Conservation (phyloP, 2,888 invertebrate genomes). For the Eudasyphora cyanicolor region DNA sequence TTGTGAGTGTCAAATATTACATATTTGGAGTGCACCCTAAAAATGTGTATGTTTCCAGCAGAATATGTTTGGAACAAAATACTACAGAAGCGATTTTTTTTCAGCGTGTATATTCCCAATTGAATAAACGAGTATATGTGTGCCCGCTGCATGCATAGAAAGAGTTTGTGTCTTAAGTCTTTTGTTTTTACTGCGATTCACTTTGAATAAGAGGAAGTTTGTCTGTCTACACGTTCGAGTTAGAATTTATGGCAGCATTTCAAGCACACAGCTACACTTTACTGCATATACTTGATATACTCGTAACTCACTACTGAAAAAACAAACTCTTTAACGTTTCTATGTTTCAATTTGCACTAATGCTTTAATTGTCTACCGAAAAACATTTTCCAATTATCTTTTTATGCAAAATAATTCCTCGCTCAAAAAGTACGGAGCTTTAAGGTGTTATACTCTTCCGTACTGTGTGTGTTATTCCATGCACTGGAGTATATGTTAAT, state of each 20-base stretch:
- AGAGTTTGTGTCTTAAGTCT: neutral
- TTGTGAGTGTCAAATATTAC: no score
- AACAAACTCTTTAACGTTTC: neutral
- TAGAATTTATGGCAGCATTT: neutral
- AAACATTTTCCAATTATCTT: constrained; percentile 16
- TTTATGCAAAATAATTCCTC: constrained; percentile 18
- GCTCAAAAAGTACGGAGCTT: no score
- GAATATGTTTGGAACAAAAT: no score
- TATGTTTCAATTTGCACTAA: constrained; percentile 27
- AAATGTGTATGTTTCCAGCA: no score
- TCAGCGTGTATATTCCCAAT: no score
- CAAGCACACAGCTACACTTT: neutral
- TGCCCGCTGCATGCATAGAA: no score
- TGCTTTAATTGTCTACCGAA: constrained; percentile 22
- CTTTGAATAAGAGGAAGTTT: neutral
- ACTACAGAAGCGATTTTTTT: neutral
- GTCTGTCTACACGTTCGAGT: neutral
- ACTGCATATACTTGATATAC: no score
- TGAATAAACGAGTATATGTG: no score
- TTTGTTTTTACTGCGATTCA: neutral
- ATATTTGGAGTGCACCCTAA: no score
- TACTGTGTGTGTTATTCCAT: no score
- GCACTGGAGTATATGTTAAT: constrained; percentile 25
- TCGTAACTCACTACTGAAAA: no score
- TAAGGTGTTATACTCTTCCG: no score